Evolutionary conservation across 2,888 invertebrate genomes (phyloP).

Genomic region (Clistopyga incitator): DNA sequence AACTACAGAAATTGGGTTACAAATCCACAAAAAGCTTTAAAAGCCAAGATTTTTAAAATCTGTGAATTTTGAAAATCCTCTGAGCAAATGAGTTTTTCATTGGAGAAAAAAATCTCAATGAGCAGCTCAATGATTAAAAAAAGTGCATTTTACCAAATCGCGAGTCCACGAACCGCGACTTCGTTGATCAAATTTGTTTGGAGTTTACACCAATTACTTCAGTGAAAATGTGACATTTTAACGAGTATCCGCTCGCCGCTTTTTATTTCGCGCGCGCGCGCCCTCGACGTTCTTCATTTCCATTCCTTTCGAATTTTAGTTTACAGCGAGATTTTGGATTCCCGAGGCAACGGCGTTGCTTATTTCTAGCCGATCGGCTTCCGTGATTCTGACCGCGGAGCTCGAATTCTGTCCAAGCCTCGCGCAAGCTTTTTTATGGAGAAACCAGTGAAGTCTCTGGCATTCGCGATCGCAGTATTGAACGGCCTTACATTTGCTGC

Average conservation of each 20-base stretch:
- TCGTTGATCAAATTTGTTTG: background rate
- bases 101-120: too few relatives aligned
- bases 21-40: too few relatives aligned
- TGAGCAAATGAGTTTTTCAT: too few relatives aligned
- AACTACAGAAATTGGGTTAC: too few relatives aligned
- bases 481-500: constrained; percentile 96
- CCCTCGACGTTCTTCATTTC: constrained; percentile 3
- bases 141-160: too few relatives aligned
- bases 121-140: too few relatives aligned
- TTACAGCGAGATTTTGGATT: constrained; percentile 77
- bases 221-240: background rate
- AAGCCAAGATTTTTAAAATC: too few relatives aligned
- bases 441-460: constrained; percentile 96
- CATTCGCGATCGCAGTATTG: constrained; percentile 98
- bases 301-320: constrained; percentile 65
- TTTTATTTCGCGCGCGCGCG: too few relatives aligned
- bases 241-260: constrained; percentile 1
- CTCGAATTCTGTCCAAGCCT: constrained; percentile 83
- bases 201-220: background rate
- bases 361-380: constrained; percentile 78
- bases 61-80: too few relatives aligned
- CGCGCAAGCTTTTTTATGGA: constrained; percentile 94
- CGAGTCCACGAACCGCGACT: too few relatives aligned
- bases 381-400: constrained; percentile 72
- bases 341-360: constrained; percentile 77